Conservation (phyloP, 2,797 vertebrate species). For the Anguilla anguilla region DNA sequence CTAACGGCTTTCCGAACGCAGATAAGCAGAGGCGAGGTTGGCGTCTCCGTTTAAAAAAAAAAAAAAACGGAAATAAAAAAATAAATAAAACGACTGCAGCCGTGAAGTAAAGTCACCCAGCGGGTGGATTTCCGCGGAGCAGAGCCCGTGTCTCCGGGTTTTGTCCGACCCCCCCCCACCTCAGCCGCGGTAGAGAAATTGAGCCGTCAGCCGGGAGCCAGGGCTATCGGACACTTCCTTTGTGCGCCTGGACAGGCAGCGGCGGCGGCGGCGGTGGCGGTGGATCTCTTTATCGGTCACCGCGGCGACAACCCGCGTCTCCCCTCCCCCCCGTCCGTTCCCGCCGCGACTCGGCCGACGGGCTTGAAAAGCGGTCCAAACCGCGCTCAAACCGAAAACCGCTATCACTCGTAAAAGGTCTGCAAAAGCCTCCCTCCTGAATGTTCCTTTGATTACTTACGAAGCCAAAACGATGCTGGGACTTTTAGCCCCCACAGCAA, state of each 20-base stretch:
- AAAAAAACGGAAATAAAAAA: neutral
- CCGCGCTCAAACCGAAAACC: neutral
- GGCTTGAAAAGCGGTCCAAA: neutral
- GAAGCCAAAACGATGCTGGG: neutral
- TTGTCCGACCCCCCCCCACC: neutral
- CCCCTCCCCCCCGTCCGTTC: neutral
- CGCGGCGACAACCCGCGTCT: neutral
- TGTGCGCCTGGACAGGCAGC: neutral
- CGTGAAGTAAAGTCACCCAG: neutral
- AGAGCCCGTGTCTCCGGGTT: neutral
- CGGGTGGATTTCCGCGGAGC: neutral
- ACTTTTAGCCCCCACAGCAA: neutral
- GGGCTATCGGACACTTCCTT: neutral
- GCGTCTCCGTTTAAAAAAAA: neutral
- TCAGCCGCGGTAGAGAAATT: neutral
- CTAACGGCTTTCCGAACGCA: neutral
- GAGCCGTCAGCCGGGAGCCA: neutral
- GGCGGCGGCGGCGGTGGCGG: too few relatives aligned
- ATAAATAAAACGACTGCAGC: neutral
- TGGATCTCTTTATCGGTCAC: neutral
- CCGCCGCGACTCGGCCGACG: neutral
- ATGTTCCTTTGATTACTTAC: neutral
- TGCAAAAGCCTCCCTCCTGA: neutral
- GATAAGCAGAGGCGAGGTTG: neutral
- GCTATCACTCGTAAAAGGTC: neutral